These are phyloP conservation scores for Eilema griseolum DNA, from an alignment of 2,888 invertebrate species.

Conservation along the genomic window DNA sequence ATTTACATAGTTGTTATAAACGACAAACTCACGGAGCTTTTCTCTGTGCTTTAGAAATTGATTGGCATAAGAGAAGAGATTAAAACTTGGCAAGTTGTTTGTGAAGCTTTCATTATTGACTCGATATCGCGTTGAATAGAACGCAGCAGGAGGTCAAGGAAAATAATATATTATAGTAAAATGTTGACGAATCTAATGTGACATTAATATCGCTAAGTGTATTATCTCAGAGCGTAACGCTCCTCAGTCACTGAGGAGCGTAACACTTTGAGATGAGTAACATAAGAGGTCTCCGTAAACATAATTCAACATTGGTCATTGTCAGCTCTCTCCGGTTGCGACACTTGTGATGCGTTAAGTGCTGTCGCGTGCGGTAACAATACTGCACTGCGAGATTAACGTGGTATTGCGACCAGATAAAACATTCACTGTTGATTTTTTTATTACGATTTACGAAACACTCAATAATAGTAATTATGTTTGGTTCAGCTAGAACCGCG, in stretches of 20 bases:
- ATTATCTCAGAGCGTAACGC: too few relatives aligned
- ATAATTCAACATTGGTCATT: constrained; percentile 47
- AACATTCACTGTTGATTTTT: not conserved
- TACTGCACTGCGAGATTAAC: not conserved
- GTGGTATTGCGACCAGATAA: constrained; percentile 6
- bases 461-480: not conserved
- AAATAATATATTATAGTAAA: constrained; percentile 17
- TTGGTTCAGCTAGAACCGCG: not conserved
- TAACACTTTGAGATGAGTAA: constrained; percentile 38
- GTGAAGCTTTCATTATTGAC: not conserved
- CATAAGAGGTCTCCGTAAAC: constrained; percentile 28
- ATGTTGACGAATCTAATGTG: constrained; percentile 24
- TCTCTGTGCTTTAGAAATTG: constrained; percentile 15
- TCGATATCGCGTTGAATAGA: not conserved
- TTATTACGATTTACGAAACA: not conserved
- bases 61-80: constrained; percentile 13
- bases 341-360: constrained; percentile 34
- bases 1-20: constrained; percentile 27
- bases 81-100: constrained; percentile 30
- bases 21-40: constrained; percentile 18
- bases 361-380: constrained; percentile 27
- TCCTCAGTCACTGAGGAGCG: constrained; percentile 37
- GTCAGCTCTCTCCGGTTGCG: constrained; percentile 51
- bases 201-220: constrained; percentile 45
- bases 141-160: not conserved